A percentile compares a stretch with the other conserved stretches of the same genome.
Evolutionary conservation across 2,113 vertebrate species (phyloP).

Genomic region (Sinocyclocheilus anshuiensis): DNA sequence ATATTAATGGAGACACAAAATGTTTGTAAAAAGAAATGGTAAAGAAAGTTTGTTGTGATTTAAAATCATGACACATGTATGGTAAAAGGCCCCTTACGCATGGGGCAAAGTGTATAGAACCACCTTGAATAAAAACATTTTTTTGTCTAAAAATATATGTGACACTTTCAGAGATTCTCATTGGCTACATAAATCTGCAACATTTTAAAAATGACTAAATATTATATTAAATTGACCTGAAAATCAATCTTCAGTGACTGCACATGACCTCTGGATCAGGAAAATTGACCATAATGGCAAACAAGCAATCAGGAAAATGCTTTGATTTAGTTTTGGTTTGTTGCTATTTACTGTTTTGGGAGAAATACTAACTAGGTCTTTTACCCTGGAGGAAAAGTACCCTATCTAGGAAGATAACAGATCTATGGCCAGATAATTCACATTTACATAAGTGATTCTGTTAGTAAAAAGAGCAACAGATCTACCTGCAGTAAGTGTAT

Average conservation of each 20-base stretch:
- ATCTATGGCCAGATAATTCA: background rate
- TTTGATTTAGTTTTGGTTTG: background rate
- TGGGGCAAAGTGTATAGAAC: background rate
- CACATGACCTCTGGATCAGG: too few species aligned
- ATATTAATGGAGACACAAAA: too few species aligned
- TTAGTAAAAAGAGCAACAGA: background rate
- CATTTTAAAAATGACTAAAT: background rate
- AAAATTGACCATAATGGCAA: background rate
- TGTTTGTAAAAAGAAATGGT: too few species aligned
- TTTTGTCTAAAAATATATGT: background rate
- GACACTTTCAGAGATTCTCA: background rate
- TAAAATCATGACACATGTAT: too few species aligned
- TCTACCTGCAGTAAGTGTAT: background rate
- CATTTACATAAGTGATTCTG: background rate
- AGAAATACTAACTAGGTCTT: background rate
- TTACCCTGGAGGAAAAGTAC: background rate
- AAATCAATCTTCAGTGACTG: background rate
- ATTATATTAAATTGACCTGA: background rate
- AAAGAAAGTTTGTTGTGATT: too few species aligned
- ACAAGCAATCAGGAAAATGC: background rate
- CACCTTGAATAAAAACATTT: too few species aligned
- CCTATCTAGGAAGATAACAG: background rate
- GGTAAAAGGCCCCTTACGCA: background rate
- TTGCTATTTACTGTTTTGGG: conserved; percentile 4
- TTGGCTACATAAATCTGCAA: background rate